These are phyloP conservation scores for Chanos chanos DNA, from an alignment of 2,797 vertebrate genomes.

Conservation along the genomic window DNA sequence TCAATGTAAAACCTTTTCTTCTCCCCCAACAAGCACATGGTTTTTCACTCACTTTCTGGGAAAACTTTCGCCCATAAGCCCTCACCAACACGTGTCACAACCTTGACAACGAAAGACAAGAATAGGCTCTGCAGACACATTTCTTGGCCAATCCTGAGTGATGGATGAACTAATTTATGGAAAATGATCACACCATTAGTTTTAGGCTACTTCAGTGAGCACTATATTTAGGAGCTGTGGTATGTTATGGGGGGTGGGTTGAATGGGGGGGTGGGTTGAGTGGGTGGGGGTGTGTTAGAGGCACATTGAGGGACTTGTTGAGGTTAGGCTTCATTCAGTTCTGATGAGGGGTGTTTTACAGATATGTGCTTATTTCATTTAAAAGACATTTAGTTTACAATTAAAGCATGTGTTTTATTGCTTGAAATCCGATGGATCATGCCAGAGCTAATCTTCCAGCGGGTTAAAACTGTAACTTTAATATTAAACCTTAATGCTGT, in stretches of 20 bases:
- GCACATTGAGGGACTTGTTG: not conserved
- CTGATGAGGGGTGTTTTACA: not conserved
- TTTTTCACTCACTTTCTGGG: not conserved
- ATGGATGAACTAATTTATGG: conserved; percentile 78
- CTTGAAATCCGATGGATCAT: too few relatives aligned
- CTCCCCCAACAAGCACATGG: not conserved
- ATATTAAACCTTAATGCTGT: too few relatives aligned
- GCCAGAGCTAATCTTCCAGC: too few relatives aligned
- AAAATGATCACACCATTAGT: conserved; percentile 69
- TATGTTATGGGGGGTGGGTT: conserved; percentile 14
- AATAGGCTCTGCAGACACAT: conserved; percentile 25
- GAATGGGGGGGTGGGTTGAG: conserved; percentile 14
- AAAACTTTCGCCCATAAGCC: conserved; percentile 28
- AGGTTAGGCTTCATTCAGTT: not conserved
- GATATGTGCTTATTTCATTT: too few relatives aligned
- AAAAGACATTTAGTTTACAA: too few relatives aligned
- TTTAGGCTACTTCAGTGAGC: conserved; percentile 58
- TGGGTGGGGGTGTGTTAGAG: not conserved
- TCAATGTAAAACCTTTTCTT: conserved; percentile 18
- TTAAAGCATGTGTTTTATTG: too few relatives aligned
- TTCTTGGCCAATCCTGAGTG: conserved; percentile 58
- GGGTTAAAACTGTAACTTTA: too few relatives aligned
- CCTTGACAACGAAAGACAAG: conserved; percentile 25
- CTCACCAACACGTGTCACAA: conserved; percentile 30
- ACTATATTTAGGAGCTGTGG: conserved; percentile 60